Conservation (phyloP, 1,140 invertebrate species). For the Leptopilina clavipes region DNA sequence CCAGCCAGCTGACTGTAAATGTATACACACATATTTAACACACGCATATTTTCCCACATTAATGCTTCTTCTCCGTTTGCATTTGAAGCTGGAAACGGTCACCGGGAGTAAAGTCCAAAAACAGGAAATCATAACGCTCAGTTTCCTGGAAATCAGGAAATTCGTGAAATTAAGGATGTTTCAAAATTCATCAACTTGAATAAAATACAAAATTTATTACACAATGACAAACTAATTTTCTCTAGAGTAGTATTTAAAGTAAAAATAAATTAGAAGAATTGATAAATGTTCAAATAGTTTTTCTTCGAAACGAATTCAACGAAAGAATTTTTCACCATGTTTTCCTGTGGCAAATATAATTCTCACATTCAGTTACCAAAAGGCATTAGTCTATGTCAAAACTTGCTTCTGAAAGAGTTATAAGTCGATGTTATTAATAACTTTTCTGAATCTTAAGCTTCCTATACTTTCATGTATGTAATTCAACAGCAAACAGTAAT, state of each 20-base stretch:
- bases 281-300: no score
- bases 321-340: no score
- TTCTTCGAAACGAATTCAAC: no score
- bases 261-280: no score
- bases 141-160: background rate
- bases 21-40: constrained; percentile 39
- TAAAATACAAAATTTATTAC: no score
- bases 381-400: constrained; percentile 17
- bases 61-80: background rate
- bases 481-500: background rate
- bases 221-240: no score
- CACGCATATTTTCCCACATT: constrained; percentile 40
- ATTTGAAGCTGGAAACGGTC: background rate
- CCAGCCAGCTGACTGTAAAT: constrained; percentile 53
- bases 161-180: background rate
- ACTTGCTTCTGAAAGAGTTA: background rate
- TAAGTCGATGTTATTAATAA: constrained; percentile 24
- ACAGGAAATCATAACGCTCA: constrained; percentile 27
- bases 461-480: background rate
- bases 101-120: background rate
- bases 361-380: background rate
- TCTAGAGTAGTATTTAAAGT: no score
- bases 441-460: background rate
- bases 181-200: no score
- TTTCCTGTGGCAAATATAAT: no score